Base-by-base conservation (phyloP, 2,797 vertebrate genomes). In the Octomys mimax region DNA sequence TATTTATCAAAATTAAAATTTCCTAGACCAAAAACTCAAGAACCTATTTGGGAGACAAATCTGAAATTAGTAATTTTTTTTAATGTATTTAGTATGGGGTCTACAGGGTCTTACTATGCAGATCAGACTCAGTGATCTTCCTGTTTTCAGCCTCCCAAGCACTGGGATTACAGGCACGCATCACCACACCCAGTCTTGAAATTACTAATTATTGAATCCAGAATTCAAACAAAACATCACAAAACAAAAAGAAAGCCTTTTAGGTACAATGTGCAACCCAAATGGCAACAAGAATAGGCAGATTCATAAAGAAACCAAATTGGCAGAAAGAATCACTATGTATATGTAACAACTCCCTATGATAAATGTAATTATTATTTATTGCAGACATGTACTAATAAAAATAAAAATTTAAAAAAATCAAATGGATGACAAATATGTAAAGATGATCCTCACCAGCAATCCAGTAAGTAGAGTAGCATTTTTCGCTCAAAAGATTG, bases 1-100 rank as follows among this genome's bases (percentile, higher is more conserved):
- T 87, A 64, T 52, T 91, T 14, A 88, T 83, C 49, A 94, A 92
- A 96, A 88, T 73, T 77, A 88, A 92, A 86, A 91, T 61, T 22
- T 71, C 82, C 61, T 28, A 81, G 22, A 87, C 54, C n/a, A 39
- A n/a, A 42, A 42, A 42, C 42, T 73, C 13, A 49, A 80, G 70
- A 73, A 26, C 77, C 68, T 61, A 42, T 42, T 42, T 42, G 42
- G 42, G 42, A 42, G 42, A 42, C 5, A 42, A 42, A 42, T 42
- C 42, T 42, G 5, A 42, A 42, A 42, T 42, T 42, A 42, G 42
- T 42, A 42, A 49, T 49, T 49, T 49, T 49, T 49, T 49, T 42
- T 4, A 42, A 49, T 49, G 49, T 49, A 49, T 49, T 49, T 49
- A 49, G 49, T 49, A 49, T 11, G 11, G 49, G 49, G 49, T 49